Conservation (phyloP, 2,888 invertebrate genomes). For the Anthrax anthrax region DNA sequence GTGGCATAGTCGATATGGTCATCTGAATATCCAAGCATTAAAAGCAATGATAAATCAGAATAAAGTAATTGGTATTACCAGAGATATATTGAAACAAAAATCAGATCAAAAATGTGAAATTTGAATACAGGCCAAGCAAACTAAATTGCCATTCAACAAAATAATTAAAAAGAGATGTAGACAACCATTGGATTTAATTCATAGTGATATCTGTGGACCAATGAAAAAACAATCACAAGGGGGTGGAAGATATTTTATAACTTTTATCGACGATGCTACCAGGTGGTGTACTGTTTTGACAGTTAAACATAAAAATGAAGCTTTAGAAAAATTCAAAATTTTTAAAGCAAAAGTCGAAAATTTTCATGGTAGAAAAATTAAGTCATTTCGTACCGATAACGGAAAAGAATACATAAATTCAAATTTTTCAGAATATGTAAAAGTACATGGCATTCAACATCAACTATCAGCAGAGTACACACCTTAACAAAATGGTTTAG, state of each 20-base stretch:
- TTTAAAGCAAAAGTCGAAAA: background rate
- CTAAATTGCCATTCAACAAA: background rate
- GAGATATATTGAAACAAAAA: background rate
- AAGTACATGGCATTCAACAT: background rate
- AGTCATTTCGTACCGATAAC: background rate
- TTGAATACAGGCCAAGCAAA: slow-evolving; percentile 1
- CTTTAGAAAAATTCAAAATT: background rate
- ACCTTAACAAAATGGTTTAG: background rate
- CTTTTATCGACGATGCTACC: no score
- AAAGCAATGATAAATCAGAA: background rate
- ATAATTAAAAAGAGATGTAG: no score
- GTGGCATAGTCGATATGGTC: slow-evolving; percentile 3
- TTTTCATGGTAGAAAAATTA: background rate
- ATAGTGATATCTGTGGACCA: no score
- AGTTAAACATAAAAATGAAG: background rate
- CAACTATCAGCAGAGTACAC: background rate
- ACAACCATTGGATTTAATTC: no score
- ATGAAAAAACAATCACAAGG: no score
- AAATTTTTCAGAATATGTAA: background rate
- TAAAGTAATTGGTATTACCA: slow-evolving; percentile 1
- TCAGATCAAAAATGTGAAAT: background rate
- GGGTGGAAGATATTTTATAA: no score
- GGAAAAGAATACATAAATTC: background rate
- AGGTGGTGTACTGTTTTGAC: no score
- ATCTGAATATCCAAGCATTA: slow-evolving; percentile 1